These are phyloP conservation scores for Nothoprocta pentlandii DNA, from an alignment of 2,113 vertebrate genomes.

Conservation along the genomic window DNA sequence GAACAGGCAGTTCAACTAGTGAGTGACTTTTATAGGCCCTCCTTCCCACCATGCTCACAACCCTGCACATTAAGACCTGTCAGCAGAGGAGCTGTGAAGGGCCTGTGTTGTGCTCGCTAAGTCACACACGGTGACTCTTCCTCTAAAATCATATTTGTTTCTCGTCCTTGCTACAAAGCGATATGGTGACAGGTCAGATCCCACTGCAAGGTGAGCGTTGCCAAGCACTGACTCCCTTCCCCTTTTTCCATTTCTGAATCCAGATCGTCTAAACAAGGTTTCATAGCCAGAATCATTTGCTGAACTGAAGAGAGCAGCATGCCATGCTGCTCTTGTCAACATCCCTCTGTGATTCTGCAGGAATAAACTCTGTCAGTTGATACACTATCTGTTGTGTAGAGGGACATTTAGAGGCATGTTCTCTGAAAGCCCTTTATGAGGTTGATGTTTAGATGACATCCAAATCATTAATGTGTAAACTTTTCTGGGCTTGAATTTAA, in stretches of 20 bases:
- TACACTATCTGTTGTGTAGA: neutral
- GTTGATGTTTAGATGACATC: neutral
- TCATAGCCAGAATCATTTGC: neutral
- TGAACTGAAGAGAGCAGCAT: neutral
- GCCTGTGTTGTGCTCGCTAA: neutral
- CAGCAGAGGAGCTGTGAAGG: neutral
- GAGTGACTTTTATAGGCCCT: neutral
- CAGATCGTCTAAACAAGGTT: neutral
- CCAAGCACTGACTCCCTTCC: neutral
- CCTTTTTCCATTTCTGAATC: neutral
- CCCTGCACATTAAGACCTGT: neutral
- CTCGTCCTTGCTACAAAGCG: neutral
- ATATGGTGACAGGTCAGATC: neutral
- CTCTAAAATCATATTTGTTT: neutral
- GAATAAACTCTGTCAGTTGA: neutral
- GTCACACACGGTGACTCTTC: neutral
- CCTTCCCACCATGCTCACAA: neutral
- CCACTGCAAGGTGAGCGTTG: neutral
- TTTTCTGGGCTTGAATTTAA: slow-evolving; percentile 32
- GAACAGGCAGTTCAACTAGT: neutral
- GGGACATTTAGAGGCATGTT: neutral
- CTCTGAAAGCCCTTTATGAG: neutral
- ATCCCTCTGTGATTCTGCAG: neutral
- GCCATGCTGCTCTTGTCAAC: neutral
- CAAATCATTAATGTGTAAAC: neutral